These are phyloP conservation scores for Penaeus vannamei DNA, from an alignment of 1,140 invertebrate species.

Conservation along the genomic window DNA sequence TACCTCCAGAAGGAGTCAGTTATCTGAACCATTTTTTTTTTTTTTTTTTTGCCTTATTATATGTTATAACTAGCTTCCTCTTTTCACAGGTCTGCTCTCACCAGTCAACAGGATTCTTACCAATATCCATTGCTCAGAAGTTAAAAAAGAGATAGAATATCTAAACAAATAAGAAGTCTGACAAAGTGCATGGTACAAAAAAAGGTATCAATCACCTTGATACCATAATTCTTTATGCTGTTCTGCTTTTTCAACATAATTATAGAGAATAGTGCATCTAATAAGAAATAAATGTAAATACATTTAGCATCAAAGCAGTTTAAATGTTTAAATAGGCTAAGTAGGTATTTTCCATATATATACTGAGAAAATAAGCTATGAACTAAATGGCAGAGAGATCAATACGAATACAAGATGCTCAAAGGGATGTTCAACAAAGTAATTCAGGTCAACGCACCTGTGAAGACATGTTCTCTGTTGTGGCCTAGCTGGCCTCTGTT, in stretches of 20 bases:
- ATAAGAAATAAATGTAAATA: conserved; percentile 7
- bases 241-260: not conserved
- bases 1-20: too few relatives aligned
- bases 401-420: not conserved
- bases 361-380: not conserved
- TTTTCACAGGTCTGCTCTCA: too few relatives aligned
- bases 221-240: too few relatives aligned
- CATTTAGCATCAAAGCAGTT: not conserved
- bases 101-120: too few relatives aligned
- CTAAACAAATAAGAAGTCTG: not conserved
- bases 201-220: too few relatives aligned
- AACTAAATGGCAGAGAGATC: not conserved
- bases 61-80: too few relatives aligned
- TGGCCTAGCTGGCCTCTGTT: conserved; percentile 86
- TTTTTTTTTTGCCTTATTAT: too few relatives aligned
- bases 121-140: too few relatives aligned
- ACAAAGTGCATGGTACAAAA: not conserved
- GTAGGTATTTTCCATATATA: not conserved
- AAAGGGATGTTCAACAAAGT: not conserved
- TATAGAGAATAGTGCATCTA: not conserved
- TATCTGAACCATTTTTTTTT: too few relatives aligned
- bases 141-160: too few relatives aligned
- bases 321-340: too few relatives aligned
- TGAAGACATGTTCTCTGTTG: conserved; percentile 82
- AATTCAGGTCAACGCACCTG: conserved; percentile 78